phyloP scores from a whole-genome alignment of 2,113 vertebrate species.

The Syngnathus scovelli region DNA sequence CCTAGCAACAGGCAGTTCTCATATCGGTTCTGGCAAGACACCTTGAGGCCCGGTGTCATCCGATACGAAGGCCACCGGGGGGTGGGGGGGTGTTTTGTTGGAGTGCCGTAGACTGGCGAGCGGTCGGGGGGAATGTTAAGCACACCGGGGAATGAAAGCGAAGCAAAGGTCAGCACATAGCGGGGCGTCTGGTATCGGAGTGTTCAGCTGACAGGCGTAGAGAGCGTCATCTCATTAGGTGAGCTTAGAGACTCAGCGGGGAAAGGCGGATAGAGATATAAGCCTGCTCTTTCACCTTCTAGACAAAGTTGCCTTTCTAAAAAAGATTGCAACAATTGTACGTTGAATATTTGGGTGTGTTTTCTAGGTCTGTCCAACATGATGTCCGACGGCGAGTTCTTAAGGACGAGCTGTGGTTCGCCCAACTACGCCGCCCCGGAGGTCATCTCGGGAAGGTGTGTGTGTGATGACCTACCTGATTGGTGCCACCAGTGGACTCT shows the following conservation, averaged over 20 bases:
- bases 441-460: slow-evolving; percentile 97
- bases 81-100: slow-evolving; percentile 49
- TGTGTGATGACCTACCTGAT: background rate
- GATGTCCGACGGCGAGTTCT: slow-evolving; percentile 99
- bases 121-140: slow-evolving; percentile 23
- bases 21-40: slow-evolving; percentile 58
- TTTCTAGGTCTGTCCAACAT: slow-evolving; percentile 91
- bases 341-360: background rate
- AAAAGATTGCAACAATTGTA: background rate
- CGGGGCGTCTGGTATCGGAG: slow-evolving; percentile 28
- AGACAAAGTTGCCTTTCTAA: background rate
- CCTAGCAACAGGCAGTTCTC: slow-evolving; percentile 55
- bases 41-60: slow-evolving; percentile 57
- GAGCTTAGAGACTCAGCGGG: slow-evolving; percentile 37
- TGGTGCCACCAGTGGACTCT: background rate
- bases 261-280: slow-evolving; percentile 45
- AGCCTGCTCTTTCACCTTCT: slow-evolving; percentile 1
- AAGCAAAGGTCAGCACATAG: slow-evolving; percentile 49
- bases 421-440: slow-evolving; percentile 98
- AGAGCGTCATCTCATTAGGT: slow-evolving; percentile 57
- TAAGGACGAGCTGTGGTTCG: slow-evolving; percentile 95
- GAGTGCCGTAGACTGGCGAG: slow-evolving; percentile 21
- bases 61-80: slow-evolving; percentile 48
- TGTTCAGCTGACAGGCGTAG: slow-evolving; percentile 25
- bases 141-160: slow-evolving; percentile 37